phyloP scores from a whole-genome alignment of 2,888 invertebrate genomes.

The Leucophenga maculata region DNA sequence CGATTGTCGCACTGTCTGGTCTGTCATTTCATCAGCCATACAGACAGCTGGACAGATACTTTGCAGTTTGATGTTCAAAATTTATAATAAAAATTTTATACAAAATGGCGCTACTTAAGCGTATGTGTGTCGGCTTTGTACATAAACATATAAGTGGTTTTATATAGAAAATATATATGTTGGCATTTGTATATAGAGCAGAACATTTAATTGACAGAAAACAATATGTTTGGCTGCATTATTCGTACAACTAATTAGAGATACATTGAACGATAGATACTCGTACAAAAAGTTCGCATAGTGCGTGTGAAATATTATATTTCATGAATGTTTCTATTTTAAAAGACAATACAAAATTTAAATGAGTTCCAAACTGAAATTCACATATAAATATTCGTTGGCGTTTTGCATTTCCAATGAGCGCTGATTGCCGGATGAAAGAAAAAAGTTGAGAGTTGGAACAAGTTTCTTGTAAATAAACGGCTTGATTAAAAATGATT shows the following conservation, averaged over 20 bases:
- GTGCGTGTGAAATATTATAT: constrained; percentile 16
- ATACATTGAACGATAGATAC: background rate
- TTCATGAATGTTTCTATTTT: background rate
- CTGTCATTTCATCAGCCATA: constrained; percentile 1
- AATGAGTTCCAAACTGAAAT: background rate
- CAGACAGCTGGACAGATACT: constrained; percentile 11
- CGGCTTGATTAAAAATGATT: too few species aligned
- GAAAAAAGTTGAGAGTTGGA: background rate
- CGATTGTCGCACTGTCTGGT: background rate
- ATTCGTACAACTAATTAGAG: constrained; percentile 8
- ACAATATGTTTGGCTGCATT: constrained; percentile 2
- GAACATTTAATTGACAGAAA: constrained; percentile 17
- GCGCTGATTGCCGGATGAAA: background rate
- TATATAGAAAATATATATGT: background rate
- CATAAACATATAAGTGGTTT: background rate
- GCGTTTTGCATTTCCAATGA: constrained; percentile 19
- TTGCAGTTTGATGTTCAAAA: constrained; percentile 5
- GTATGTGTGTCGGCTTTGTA: background rate
- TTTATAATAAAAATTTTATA: background rate
- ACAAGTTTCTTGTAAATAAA: too few species aligned
- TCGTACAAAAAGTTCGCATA: constrained; percentile 19
- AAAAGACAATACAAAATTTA: background rate
- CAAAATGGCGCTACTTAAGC: constrained; percentile 15
- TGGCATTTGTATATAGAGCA: constrained; percentile 18
- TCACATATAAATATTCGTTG: background rate